Base-by-base conservation (phyloP, 2,113 vertebrate species). In the Lethenteron camtschaticum region DNA sequence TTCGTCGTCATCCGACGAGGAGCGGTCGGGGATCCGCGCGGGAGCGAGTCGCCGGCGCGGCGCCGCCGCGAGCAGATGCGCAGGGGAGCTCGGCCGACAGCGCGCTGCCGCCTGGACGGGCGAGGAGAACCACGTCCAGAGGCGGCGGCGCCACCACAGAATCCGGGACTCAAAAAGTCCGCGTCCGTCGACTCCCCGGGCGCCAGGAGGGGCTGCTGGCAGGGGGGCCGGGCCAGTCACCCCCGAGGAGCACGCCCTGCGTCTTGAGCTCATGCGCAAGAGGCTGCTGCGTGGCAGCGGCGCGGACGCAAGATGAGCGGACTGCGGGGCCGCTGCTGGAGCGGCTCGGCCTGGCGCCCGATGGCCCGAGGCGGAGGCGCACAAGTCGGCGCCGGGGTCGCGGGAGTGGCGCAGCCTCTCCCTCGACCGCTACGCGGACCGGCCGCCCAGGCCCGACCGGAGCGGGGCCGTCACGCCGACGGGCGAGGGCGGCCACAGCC, bases 261-360 rank as follows among this genome's bases (percentile, higher is more conserved):
- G 91, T 75, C 77, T 97, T 70, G 88, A 96, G 76, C 76, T 87
- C 60, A 87, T 96, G 86, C 84, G 91, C 71, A 89, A 96, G 75
- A 76, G 89, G 70, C 80, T 96, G 70, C 81, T 94, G 55, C 80
- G 87, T 69, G 87, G 87, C 1, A 78, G 83, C 56, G 78, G 86
- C 0, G 84, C 82, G 58, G 90, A 96, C 4, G 86, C 73, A 96
- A 92, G 74, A 83, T 96, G 81, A 95, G 94, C 2, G 91, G 94
- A 71, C 80, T 99, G 20, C 79, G 94, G 69, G 91, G 2, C 94
- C 94, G 13, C 79, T 99, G 57, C 75, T 99, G 75, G 94, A 96
- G 79, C 96, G 87, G 9, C 77, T 96, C 66, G 87, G 87, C 1
- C 81, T 84, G 63, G 76, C 82, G 9, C 72, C 77, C 1, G 84